Percentiles rank a stretch among this genome's conserved stretches.
These are phyloP conservation scores for Sinocyclocheilus maitianheensis DNA, from an alignment of 2,113 vertebrate species.

Conservation along the genomic window DNA sequence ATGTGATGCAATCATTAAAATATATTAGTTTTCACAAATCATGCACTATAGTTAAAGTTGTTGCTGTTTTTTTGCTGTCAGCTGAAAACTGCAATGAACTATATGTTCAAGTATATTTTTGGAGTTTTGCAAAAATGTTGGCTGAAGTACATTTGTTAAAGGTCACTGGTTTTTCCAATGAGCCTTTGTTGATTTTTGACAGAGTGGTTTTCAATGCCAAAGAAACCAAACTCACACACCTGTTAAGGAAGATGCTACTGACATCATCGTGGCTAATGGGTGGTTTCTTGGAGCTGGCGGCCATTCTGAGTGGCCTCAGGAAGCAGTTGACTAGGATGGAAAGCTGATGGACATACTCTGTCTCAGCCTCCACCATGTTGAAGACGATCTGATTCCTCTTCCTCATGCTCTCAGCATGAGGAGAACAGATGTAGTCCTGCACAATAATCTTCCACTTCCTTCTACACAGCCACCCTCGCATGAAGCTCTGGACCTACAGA, in stretches of 20 bases:
- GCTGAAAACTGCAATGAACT: neutral
- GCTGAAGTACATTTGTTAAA: neutral
- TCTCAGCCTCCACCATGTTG: slow-evolving; percentile 98
- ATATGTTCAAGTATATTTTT: neutral
- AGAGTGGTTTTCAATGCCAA: neutral
- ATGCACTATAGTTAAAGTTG: neutral
- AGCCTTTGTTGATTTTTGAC: neutral
- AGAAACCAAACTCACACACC: slow-evolving; percentile 72
- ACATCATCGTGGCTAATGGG: slow-evolving; percentile 94
- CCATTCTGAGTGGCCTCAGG: slow-evolving; percentile 93
- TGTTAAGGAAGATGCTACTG: slow-evolving; percentile 98
- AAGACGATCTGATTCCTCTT: slow-evolving; percentile 99
- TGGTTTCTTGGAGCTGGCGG: slow-evolving; percentile 97
- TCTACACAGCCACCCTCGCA: slow-evolving; percentile 96
- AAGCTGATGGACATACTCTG: slow-evolving; percentile 96
- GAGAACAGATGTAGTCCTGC: slow-evolving; percentile 98
- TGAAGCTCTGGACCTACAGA: slow-evolving; percentile 95
- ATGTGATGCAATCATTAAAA: neutral
- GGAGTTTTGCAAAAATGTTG: neutral
- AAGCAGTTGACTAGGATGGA: slow-evolving; percentile 95
- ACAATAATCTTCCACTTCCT: slow-evolving; percentile 99
- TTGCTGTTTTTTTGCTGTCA: neutral
- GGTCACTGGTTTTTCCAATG: neutral
- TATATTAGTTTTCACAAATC: neutral
- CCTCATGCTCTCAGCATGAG: slow-evolving; percentile 98